Evolutionary conservation across 2,113 vertebrate species (phyloP).

Genomic region (Paedocypris sp.): DNA sequence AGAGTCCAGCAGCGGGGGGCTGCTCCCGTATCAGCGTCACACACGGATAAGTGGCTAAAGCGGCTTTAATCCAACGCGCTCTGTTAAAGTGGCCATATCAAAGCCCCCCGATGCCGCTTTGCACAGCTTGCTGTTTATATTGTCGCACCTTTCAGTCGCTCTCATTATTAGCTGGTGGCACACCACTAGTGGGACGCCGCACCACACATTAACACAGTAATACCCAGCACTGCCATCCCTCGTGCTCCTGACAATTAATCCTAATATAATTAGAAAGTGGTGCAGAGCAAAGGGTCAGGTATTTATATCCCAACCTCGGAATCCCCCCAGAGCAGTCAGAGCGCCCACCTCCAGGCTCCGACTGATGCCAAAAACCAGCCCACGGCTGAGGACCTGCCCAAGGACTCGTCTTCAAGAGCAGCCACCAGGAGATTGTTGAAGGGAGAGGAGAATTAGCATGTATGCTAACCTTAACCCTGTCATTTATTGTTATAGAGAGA

Average conservation of each 20-base stretch:
- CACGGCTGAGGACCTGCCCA: constrained; percentile 40
- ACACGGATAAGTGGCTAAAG: constrained; percentile 16
- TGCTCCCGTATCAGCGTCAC: neutral
- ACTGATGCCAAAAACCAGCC: constrained; percentile 35
- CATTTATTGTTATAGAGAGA: too few relatives aligned
- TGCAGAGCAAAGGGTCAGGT: constrained; percentile 44
- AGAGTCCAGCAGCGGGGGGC: neutral
- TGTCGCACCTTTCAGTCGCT: constrained; percentile 48
- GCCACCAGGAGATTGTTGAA: constrained; percentile 16
- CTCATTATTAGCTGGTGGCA: constrained; percentile 53
- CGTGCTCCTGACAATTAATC: constrained; percentile 57
- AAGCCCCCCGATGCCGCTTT: constrained; percentile 27
- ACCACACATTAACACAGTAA: constrained; percentile 40
- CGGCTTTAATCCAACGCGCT: neutral
- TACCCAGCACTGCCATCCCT: constrained; percentile 41
- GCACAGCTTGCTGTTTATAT: constrained; percentile 36
- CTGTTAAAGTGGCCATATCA: constrained; percentile 7
- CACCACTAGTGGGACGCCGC: constrained; percentile 22
- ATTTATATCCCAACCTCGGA: constrained; percentile 47
- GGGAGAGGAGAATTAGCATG: too few relatives aligned
- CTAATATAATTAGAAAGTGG: constrained; percentile 58
- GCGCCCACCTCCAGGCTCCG: constrained; percentile 26
- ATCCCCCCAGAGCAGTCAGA: constrained; percentile 1
- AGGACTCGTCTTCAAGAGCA: constrained; percentile 35
- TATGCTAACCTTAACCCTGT: too few relatives aligned